phyloP scores from a whole-genome alignment of 2,113 vertebrate genomes.

The Stomatorhinus ivindoensis region DNA sequence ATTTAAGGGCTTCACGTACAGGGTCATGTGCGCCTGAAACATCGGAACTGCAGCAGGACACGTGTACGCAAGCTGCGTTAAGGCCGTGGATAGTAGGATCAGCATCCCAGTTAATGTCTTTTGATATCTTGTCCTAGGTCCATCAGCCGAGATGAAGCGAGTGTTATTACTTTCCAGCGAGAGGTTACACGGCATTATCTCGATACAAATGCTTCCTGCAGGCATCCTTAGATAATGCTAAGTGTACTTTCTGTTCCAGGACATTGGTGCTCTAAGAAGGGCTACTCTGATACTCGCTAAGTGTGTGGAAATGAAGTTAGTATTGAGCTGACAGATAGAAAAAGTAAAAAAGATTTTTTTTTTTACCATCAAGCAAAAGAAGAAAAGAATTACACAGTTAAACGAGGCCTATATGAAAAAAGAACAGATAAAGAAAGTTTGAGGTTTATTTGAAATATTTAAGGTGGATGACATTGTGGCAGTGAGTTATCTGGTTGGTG shows the following conservation, averaged over 20 bases:
- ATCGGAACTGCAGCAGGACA: not conserved
- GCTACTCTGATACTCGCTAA: conserved; percentile 50
- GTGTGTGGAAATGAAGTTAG: conserved; percentile 58
- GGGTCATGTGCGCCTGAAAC: not conserved
- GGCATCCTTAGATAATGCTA: conserved; percentile 18
- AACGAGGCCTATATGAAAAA: conserved; percentile 19
- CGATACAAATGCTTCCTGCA: conserved; percentile 15
- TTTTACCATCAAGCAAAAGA: conserved; percentile 50
- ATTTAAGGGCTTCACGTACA: not conserved
- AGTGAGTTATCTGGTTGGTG: not conserved
- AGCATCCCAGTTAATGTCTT: conserved; percentile 14
- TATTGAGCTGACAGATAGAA: conserved; percentile 54
- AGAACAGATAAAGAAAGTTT: not conserved
- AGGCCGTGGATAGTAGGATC: not conserved
- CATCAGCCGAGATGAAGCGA: not conserved
- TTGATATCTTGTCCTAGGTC: not conserved
- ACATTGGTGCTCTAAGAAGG: conserved; percentile 38
- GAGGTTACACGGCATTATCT: not conserved
- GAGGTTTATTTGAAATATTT: not conserved
- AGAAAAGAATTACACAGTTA: conserved; percentile 47
- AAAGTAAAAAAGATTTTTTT: conserved; percentile 41
- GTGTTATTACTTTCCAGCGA: not conserved
- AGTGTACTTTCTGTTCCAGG: conserved; percentile 28
- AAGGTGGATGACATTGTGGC: not conserved
- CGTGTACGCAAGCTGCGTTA: not conserved